These are phyloP conservation scores for Heliconius ethilla DNA, from an alignment of 2,888 invertebrate genomes.

Conservation along the genomic window DNA sequence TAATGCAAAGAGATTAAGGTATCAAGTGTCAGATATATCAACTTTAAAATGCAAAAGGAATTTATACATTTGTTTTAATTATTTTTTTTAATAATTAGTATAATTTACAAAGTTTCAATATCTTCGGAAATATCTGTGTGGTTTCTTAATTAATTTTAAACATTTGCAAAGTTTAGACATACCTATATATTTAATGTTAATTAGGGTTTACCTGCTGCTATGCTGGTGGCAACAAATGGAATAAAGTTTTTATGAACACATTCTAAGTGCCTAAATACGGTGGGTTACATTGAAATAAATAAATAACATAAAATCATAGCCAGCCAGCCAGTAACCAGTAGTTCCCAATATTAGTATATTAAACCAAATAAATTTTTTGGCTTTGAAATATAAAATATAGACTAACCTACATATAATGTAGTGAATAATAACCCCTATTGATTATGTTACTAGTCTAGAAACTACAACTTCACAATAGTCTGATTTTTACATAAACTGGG, in stretches of 20 bases:
- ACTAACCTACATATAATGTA: neutral
- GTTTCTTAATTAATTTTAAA: neutral
- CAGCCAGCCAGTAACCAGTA: neutral
- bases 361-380: neutral
- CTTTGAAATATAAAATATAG: neutral
- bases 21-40: neutral
- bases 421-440: neutral
- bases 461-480: neutral
- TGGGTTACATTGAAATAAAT: no score
- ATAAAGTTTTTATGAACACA: no score
- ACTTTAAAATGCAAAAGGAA: neutral
- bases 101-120: no score
- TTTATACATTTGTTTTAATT: no score
- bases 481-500: conserved; percentile 2
- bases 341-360: neutral
- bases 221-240: no score
- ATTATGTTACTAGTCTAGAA: neutral
- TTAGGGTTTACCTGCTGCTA: no score
- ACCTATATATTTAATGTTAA: no score
- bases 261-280: no score
- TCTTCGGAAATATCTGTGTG: neutral
- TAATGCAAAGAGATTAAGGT: neutral
- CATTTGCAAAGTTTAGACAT: no score
- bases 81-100: no score
- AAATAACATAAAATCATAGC: no score